phyloP scores from a whole-genome alignment of 2,888 invertebrate species.

The Yponomeuta sedellus region DNA sequence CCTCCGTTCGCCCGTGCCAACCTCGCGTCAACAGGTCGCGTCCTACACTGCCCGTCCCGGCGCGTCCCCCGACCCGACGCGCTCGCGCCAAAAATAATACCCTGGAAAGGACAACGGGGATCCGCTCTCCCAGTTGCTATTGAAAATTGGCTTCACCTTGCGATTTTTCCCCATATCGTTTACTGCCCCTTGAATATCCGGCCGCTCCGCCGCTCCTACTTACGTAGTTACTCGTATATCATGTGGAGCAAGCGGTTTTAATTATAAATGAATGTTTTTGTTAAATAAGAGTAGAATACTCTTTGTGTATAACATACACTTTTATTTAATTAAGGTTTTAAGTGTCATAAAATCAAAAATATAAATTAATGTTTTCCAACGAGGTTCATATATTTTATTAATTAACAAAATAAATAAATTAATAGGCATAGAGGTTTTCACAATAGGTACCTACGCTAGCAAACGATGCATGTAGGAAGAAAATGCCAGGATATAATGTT shows the following conservation, averaged over 20 bases:
- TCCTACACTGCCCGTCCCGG: constrained; percentile 54
- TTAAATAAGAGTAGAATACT: too few relatives aligned
- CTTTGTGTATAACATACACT: too few relatives aligned
- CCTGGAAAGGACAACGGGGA: constrained; percentile 59
- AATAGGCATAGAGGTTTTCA: too few relatives aligned
- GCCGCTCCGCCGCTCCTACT: neutral
- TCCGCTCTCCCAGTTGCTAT: constrained; percentile 62
- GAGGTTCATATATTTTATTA: too few relatives aligned
- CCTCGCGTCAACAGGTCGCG: constrained; percentile 72
- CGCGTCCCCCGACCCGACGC: constrained; percentile 30
- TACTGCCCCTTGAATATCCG: constrained; percentile 21
- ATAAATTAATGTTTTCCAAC: too few relatives aligned
- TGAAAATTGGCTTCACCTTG: constrained; percentile 62
- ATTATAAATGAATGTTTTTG: neutral
- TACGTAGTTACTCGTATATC: neutral
- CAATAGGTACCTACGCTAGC: too few relatives aligned
- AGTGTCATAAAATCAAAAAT: too few relatives aligned
- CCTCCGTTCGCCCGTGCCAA: constrained; percentile 47
- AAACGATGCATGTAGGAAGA: too few relatives aligned
- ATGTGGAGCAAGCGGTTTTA: neutral
- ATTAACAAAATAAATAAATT: too few relatives aligned
- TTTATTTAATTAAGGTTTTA: too few relatives aligned
- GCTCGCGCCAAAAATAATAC: constrained; percentile 74
- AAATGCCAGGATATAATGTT: too few relatives aligned
- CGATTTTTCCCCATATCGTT: constrained; percentile 42